Conservation (phyloP, 2,113 vertebrate species). For the Proterorhinus semilunaris region DNA sequence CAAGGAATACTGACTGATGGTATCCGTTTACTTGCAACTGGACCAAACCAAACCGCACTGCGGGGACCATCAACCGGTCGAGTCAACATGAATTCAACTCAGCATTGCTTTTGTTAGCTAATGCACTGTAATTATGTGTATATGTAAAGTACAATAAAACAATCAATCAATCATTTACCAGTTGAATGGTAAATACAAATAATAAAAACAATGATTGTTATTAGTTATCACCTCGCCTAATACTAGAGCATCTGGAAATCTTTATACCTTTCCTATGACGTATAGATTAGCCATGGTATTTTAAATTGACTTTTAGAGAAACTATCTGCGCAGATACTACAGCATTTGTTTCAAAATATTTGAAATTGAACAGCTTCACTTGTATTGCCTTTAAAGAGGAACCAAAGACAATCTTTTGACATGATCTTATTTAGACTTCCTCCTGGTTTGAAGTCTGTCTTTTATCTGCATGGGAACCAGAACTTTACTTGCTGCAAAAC, state of each 20-base stretch:
- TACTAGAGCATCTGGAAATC: too few relatives aligned
- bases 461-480: constrained; percentile 32
- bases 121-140: constrained; percentile 45
- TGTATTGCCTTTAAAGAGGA: not conserved
- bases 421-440: not conserved
- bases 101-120: constrained; percentile 55
- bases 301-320: too few relatives aligned
- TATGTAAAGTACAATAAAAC: too few relatives aligned
- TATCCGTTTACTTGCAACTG: constrained; percentile 64
- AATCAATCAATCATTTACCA: too few relatives aligned
- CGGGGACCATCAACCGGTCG: constrained; percentile 59
- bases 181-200: too few relatives aligned
- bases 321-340: too few relatives aligned
- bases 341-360: too few relatives aligned
- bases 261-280: too few relatives aligned
- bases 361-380: not conserved
- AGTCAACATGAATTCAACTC: constrained; percentile 61
- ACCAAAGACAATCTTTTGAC: too few relatives aligned
- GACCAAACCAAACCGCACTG: constrained; percentile 57
- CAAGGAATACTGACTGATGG: constrained; percentile 56
- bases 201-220: too few relatives aligned
- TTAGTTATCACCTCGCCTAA: too few relatives aligned
- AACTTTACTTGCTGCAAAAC: constrained; percentile 12
- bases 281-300: too few relatives aligned
- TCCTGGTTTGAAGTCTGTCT: not conserved